Percentiles rank a stretch among this genome's conserved stretches.
Conservation (phyloP, 2,113 vertebrate genomes). For the Neodontobutis hainanensis region DNA sequence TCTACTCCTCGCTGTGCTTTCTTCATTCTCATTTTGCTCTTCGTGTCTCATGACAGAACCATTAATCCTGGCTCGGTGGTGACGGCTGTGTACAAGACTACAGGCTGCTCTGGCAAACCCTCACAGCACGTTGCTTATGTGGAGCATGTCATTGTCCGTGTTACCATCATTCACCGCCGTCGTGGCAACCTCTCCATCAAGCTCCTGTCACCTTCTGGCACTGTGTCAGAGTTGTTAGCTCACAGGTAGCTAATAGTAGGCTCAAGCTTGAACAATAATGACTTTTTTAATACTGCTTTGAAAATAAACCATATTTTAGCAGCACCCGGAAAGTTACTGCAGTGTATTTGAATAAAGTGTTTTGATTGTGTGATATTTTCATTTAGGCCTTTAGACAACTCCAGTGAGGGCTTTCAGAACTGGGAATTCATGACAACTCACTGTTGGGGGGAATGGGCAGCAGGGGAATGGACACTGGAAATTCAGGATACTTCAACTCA, state of each 20-base stretch:
- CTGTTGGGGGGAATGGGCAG: conserved; percentile 92
- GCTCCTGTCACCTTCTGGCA: conserved; percentile 92
- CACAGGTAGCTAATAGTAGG: conserved; percentile 83
- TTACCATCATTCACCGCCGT: conserved; percentile 86
- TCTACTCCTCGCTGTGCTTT: conserved; percentile 1
- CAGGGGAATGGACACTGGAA: conserved; percentile 91
- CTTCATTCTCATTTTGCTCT: conserved; percentile 18
- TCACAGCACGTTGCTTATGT: conserved; percentile 87
- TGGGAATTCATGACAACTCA: conserved; percentile 99
- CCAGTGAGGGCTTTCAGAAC: conserved; percentile 90
- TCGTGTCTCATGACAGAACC: conserved; percentile 72
- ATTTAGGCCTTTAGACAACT: conserved; percentile 89
- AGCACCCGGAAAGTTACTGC: too few species aligned
- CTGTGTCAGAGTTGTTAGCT: conserved; percentile 89
- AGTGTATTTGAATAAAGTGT: neutral
- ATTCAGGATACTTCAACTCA: conserved; percentile 87
- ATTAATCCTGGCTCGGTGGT: conserved; percentile 84
- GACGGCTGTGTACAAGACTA: conserved; percentile 84
- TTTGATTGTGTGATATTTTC: conserved; percentile 22
- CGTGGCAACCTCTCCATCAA: conserved; percentile 93
- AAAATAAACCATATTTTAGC: too few species aligned
- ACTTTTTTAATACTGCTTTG: neutral
- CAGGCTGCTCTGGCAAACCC: conserved; percentile 83
- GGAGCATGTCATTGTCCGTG: conserved; percentile 89
- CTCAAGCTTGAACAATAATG: neutral